phyloP scores from a whole-genome alignment of 2,113 vertebrate genomes.

The Puma concolor region DNA sequence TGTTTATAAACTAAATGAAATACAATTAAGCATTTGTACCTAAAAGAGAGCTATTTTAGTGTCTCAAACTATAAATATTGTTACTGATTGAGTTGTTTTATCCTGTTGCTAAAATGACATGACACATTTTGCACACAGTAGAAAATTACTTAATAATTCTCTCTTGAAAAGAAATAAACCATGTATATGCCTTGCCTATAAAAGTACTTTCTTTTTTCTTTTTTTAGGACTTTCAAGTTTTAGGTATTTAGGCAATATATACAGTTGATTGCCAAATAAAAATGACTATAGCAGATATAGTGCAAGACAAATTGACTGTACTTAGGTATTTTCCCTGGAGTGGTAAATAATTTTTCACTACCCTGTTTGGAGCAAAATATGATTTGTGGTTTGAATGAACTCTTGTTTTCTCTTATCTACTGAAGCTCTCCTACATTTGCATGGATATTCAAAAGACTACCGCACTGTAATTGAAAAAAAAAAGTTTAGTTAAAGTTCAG shows the following conservation, averaged over 20 bases:
- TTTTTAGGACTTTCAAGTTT: background rate
- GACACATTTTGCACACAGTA: background rate
- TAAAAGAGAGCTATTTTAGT: background rate
- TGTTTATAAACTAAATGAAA: background rate
- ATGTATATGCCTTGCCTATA: background rate
- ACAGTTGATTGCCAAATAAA: background rate
- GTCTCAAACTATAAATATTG: background rate
- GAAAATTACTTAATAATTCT: background rate
- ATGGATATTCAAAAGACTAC: background rate
- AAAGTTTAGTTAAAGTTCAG: background rate
- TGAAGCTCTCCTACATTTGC: background rate
- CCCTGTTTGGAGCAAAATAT: background rate
- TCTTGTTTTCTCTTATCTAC: background rate
- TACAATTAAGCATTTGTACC: background rate
- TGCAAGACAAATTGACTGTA: background rate
- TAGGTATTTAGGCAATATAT: background rate
- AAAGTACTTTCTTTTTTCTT: background rate
- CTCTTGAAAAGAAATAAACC: background rate
- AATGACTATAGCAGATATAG: background rate
- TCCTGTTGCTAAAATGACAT: background rate
- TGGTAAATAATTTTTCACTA: conserved; percentile 9
- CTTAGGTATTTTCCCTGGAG: background rate
- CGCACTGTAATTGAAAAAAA: conserved; percentile 43
- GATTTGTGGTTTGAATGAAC: background rate
- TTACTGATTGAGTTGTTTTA: background rate